Evolutionary conservation across 1,140 invertebrate species (phyloP), one percentile per base, ranked within the genome.

Genomic region (Sycobia sp.): DNA sequence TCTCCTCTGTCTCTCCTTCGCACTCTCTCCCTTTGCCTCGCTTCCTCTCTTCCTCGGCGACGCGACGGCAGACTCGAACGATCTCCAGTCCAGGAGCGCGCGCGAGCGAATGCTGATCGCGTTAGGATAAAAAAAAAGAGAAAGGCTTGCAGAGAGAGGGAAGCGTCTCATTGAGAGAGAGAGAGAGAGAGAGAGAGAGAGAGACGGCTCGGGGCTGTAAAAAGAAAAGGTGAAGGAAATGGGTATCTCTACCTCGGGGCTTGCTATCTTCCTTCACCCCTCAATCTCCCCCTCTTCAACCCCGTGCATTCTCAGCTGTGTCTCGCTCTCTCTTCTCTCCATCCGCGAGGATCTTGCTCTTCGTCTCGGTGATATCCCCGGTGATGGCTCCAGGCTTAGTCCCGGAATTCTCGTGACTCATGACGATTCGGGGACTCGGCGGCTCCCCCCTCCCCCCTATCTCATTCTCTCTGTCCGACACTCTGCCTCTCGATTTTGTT

Each of bases 401-500:
- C 44, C n/a, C 32, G 18, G 50, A 61, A 65, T 69, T 71, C 66
- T 66, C 65, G 66, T 67, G 67, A 68, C 38, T 68, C 67, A 70
- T 67, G 67, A 67, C 61, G 54, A 68, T 64, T 62, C 49, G 41
- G n/a, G 18, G 53, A 23, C 49, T 44, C 29, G 20, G 22, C 54
- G 61, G 54, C 62, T 60, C 62, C 56, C 66, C 65, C 47, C 54
- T 58, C n/a, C 11, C 3, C n/a, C 51, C 22, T 22, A 11, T 55
- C 59, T 66, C 53, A 5, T 3, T 29, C 14, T 61, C 65, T 64
- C 51, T 56, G 54, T 34, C 18, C 2, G 16, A 41, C n/a, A 16
- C 18, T 55, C 61, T 67, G 58, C 64, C 46, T 29, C 44, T 25
- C 44, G 8, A 9, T 23, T 18, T 55, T 39, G 16, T 16, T 3